These are phyloP conservation scores for Digitonthophagus gazella DNA, from an alignment of 2,888 invertebrate species.

Conservation along the genomic window DNA sequence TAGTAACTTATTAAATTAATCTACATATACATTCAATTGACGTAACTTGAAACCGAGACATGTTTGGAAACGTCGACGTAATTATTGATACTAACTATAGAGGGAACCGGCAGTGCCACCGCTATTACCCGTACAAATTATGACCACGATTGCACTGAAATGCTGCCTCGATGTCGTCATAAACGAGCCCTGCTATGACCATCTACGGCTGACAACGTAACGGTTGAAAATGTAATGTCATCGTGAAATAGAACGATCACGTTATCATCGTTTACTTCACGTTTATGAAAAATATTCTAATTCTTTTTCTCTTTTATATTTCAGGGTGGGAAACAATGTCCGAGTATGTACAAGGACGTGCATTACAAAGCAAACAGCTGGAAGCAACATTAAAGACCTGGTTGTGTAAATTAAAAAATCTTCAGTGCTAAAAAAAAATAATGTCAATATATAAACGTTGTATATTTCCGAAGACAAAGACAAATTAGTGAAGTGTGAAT, in stretches of 20 bases:
- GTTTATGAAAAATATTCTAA: neutral
- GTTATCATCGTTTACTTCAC: neutral
- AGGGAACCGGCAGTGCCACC: constrained; percentile 14
- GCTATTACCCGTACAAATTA: constrained; percentile 23
- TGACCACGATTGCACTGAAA: constrained; percentile 8
- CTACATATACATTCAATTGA: constrained; percentile 30
- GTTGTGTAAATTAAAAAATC: constrained; percentile 5
- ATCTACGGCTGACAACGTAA: neutral
- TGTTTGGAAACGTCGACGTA: constrained; percentile 28
- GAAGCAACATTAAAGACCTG: constrained; percentile 73
- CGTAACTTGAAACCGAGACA: constrained; percentile 5
- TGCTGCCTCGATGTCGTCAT: neutral
- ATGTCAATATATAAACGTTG: neutral
- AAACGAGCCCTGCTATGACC: neutral
- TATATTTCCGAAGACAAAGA: constrained; percentile 19
- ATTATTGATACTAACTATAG: constrained; percentile 34
- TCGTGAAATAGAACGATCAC: no score
- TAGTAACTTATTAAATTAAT: constrained; percentile 32
- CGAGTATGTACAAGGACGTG: constrained; percentile 89
- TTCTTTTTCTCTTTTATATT: constrained; percentile 40
- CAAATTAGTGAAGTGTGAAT: constrained; percentile 31
- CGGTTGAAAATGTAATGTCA: neutral
- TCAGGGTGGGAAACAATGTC: constrained; percentile 79
- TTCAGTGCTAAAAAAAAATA: constrained; percentile 7
- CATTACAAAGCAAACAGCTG: constrained; percentile 91